Evolutionary conservation across 2,113 vertebrate genomes (phyloP), one percentile per base, ranked within the genome.

Genomic region (Grammomys dolichurus): DNA sequence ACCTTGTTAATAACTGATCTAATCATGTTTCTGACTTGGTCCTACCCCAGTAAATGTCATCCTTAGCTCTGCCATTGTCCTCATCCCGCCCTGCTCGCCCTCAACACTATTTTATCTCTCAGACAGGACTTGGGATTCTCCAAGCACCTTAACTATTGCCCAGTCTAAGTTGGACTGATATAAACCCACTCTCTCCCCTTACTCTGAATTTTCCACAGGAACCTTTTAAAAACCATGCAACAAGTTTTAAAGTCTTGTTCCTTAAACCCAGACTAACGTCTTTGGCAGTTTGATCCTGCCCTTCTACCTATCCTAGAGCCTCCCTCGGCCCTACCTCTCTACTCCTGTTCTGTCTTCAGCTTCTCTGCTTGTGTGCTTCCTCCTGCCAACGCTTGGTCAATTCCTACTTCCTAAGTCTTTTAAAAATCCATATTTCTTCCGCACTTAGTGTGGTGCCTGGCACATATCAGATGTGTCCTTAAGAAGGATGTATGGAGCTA

Each of bases 211-310:
- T 56, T 69, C 72, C 75, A 67, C 33, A 60, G 7, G 26, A 9
- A 69, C 48, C 73, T 92, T 90, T 92, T 81, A 87, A 94, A 95
- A 95, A 94, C 72, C 8, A 89, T 54, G 86, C 70, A 78, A 31
- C 63, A 17, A 54, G 24, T 89, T 63, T 46, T 90, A 77, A 48
- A 48, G 67, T 88, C 13, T 85, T 56, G 33, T 14, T 82, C 22
- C 22, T 85, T 20, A 72, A 17, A 94, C 81, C 22, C 51, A 51
- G 75, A 89, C 69, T 58, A 22, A 73, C 75, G 80, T 94, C n/a
- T 77, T 65, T 31, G 82, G 51, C 87, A 72, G 26, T 36, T 13
- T 16, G 67, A 20, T 36, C 19, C 73, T 67, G 58, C 24, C 20
- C 91, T 80, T 63, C 85, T 78, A n/a, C 63, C 80, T 78, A n/a